Conservation (phyloP, 1,140 invertebrate species). For the Cotesia chilonis region DNA sequence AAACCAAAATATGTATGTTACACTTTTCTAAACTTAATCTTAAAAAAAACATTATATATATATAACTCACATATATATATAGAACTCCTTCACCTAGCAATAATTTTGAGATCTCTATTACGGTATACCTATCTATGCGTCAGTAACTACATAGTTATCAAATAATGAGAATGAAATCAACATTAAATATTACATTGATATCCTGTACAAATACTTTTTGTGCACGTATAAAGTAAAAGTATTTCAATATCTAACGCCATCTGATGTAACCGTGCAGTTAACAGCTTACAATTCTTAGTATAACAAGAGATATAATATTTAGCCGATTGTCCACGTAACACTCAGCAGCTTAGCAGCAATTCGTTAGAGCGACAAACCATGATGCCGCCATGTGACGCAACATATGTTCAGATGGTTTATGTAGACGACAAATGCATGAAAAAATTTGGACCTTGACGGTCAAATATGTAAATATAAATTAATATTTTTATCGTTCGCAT, state of each 20-base stretch:
- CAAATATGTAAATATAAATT: slow-evolving; percentile 8
- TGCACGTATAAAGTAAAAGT: too few species aligned
- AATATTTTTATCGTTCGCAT: background rate
- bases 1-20: background rate
- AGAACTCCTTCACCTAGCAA: too few species aligned
- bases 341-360: slow-evolving; percentile 1
- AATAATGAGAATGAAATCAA: too few species aligned
- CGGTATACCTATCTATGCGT: too few species aligned
- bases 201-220: too few species aligned
- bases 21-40: background rate
- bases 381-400: slow-evolving; percentile 51
- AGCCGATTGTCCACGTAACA: slow-evolving; percentile 8
- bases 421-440: background rate
- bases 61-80: too few species aligned
- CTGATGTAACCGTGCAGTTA: slow-evolving; percentile 1
- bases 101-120: too few species aligned
- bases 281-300: slow-evolving; percentile 14
- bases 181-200: too few species aligned
- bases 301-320: slow-evolving; percentile 13
- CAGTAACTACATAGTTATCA: too few species aligned
- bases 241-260: background rate
- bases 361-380: background rate
- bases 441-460: background rate
- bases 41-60: too few species aligned
- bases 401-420: slow-evolving; percentile 42